phyloP scores from a whole-genome alignment of 2,888 invertebrate genomes.

The Galerucella calmariensis region DNA sequence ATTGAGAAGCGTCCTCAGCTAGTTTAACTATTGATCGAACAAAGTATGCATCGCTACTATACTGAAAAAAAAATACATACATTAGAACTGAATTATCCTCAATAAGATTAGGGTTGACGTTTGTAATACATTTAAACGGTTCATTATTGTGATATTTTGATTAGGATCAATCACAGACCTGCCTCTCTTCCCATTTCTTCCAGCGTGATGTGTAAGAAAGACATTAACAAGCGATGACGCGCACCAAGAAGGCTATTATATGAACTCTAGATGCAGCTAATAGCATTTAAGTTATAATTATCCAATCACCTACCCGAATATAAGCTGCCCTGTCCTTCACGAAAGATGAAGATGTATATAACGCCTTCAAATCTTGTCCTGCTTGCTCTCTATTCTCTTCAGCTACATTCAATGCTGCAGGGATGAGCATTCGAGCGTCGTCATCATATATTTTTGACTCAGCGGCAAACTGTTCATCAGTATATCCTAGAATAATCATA shows the following conservation, averaged over 20 bases:
- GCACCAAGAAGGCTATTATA: no score
- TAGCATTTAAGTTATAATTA: no score
- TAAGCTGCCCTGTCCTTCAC: not conserved
- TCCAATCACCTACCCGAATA: not conserved
- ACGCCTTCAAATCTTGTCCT: not conserved
- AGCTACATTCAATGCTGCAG: not conserved
- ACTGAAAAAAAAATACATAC: conserved; percentile 22
- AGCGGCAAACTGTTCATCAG: not conserved
- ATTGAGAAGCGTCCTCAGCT: conserved; percentile 23
- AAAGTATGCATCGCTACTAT: conserved; percentile 16
- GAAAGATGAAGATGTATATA: not conserved
- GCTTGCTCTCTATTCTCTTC: not conserved
- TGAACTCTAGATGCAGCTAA: no score
- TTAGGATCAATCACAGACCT: no score
- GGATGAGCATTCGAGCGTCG: not conserved
- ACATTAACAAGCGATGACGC: no score
- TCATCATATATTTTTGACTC: not conserved
- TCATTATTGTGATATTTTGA: no score
- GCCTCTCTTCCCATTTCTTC: no score
- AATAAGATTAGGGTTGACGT: no score
- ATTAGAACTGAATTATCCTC: not conserved
- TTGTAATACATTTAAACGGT: no score
- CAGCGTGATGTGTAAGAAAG: no score
- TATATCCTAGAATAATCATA: not conserved
- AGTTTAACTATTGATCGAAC: conserved; percentile 19